Conservation (phyloP, 2,888 invertebrate genomes). For the Andricus quercusramuli region DNA sequence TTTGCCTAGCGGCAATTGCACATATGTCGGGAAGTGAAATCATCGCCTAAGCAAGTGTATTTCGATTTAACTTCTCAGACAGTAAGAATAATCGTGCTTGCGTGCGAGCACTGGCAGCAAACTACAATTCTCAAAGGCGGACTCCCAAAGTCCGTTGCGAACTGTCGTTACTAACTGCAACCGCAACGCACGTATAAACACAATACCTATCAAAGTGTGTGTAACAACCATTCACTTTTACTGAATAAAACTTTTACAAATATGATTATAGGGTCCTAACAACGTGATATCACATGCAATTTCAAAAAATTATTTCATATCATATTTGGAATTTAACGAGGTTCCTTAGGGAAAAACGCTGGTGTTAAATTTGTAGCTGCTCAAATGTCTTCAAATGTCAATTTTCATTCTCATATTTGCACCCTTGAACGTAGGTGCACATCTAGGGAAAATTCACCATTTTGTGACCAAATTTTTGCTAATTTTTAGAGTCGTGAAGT, state of each 20-base stretch:
- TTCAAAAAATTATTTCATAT: not conserved
- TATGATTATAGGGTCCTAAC: slow-evolving; percentile 5
- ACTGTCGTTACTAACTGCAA: slow-evolving; percentile 36
- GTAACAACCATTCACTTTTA: slow-evolving; percentile 3
- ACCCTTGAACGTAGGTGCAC: too few species aligned
- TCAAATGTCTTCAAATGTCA: too few species aligned
- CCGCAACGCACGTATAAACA: not conserved
- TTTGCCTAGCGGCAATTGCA: not conserved
- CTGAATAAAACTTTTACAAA: slow-evolving; percentile 10
- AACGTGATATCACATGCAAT: not conserved
- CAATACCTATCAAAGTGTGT: slow-evolving; percentile 7
- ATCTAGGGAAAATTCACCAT: too few species aligned
- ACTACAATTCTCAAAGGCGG: slow-evolving; percentile 23
- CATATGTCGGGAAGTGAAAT: slow-evolving; percentile 20
- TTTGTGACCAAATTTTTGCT: too few species aligned
- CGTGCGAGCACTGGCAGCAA: slow-evolving; percentile 4
- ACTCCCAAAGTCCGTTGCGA: slow-evolving; percentile 33
- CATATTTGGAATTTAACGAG: not conserved
- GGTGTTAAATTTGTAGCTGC: too few species aligned
- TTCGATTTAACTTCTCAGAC: slow-evolving; percentile 41
- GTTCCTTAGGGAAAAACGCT: not conserved
- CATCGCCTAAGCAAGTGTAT: slow-evolving; percentile 11
- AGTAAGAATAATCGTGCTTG: slow-evolving; percentile 39
- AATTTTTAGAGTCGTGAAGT: too few species aligned
- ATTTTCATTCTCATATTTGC: too few species aligned